Evolutionary conservation across 2,113 vertebrate genomes (phyloP).

Genomic region (Anarrhichthys ocellatus): DNA sequence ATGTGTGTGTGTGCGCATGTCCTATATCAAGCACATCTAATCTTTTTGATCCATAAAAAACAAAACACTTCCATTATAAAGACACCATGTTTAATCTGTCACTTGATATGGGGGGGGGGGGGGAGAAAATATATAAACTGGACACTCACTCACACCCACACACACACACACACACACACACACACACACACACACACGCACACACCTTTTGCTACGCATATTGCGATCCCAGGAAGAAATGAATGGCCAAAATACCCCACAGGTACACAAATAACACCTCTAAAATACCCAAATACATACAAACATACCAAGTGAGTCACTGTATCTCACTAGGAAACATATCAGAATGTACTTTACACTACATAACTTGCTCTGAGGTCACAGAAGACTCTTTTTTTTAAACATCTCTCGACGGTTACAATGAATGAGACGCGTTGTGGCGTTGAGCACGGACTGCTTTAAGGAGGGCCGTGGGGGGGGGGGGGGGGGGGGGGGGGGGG

Average conservation of each 20-base stretch:
- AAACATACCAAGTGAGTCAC: not conserved
- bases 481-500: too few species aligned
- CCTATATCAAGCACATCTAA: conserved; percentile 59
- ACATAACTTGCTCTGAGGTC: conserved; percentile 3
- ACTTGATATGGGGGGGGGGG: conserved; percentile 15
- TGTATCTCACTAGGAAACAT: not conserved
- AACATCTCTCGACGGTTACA: not conserved
- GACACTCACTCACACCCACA: not conserved
- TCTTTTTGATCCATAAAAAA: conserved; percentile 58
- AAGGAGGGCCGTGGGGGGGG: conserved; percentile 2
- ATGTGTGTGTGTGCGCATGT: conserved; percentile 24
- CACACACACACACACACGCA: conserved; percentile 7
- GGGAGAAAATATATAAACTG: not conserved
- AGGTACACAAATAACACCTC: not conserved
- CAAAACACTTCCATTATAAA: conserved; percentile 34
- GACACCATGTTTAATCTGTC: conserved; percentile 50
- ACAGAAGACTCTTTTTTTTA: not conserved
- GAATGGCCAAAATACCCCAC: conserved; percentile 2
- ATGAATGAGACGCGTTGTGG: conserved; percentile 42
- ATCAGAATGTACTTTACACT: conserved; percentile 12
- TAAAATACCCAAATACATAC: not conserved
- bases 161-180: not conserved
- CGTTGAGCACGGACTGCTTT: conserved; percentile 12
- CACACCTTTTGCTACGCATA: not conserved
- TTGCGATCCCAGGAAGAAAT: not conserved